These are phyloP conservation scores for Mirza zaza DNA, from an alignment of 2,113 vertebrate species.

Conservation along the genomic window DNA sequence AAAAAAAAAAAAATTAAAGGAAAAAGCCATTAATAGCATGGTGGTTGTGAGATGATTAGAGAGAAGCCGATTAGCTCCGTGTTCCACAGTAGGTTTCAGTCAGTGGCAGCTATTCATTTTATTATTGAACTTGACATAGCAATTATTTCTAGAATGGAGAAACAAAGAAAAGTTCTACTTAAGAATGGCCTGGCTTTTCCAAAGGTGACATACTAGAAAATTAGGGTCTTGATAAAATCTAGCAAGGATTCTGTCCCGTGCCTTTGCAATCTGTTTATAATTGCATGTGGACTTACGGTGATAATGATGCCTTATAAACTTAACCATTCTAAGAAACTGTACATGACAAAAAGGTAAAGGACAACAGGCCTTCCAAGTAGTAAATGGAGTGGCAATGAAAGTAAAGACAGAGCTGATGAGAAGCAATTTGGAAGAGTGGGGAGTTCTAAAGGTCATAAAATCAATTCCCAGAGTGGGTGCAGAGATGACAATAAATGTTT, in stretches of 20 bases:
- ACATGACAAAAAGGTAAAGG: background rate
- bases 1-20: too few species aligned
- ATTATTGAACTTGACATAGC: background rate
- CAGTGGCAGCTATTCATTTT: background rate
- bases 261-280: background rate
- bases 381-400: background rate
- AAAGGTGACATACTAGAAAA: background rate
- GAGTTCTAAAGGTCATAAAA: slow-evolving; percentile 36
- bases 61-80: background rate
- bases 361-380: slow-evolving; percentile 35
- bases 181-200: background rate
- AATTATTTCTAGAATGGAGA: background rate
- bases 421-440: background rate
- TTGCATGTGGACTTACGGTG: background rate
- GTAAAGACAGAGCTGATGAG: background rate
- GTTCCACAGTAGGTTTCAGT: background rate
- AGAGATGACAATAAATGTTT: slow-evolving; percentile 4
- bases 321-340: background rate
- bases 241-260: background rate
- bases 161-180: background rate
- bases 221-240: background rate
- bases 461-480: background rate
- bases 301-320: background rate
- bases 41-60: background rate
- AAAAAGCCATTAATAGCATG: background rate